A percentile compares a stretch with the other conserved stretches of the same genome.
Evolutionary conservation across 2,113 vertebrate species (phyloP).

Genomic region (Catharus minimus): DNA sequence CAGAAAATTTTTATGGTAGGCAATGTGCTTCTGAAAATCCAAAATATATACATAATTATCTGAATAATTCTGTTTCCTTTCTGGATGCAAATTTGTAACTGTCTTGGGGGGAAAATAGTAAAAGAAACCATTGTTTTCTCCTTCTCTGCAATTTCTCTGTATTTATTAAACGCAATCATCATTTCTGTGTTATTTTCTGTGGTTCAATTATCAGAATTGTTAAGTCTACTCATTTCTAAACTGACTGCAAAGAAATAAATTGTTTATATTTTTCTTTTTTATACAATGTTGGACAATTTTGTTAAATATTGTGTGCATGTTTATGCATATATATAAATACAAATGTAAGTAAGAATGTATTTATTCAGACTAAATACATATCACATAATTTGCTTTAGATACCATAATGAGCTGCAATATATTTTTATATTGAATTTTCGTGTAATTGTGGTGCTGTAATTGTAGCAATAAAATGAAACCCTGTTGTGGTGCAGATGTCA

Average conservation of each 20-base stretch:
- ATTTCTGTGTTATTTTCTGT: background rate
- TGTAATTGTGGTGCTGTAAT: background rate
- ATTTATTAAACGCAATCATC: background rate
- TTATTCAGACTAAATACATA: background rate
- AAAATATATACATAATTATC: background rate
- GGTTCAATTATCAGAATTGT: background rate
- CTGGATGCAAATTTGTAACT: background rate
- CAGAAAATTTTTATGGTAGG: background rate
- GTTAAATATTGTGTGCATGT: background rate
- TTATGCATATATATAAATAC: background rate
- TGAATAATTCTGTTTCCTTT: background rate
- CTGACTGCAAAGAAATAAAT: background rate
- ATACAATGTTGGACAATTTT: background rate
- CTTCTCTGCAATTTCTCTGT: background rate
- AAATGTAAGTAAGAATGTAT: background rate
- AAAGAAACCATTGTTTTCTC: fast-evolving
- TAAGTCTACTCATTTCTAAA: background rate
- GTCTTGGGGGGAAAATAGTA: fast-evolving
- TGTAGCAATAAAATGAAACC: background rate
- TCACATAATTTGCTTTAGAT: background rate
- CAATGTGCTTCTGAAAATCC: background rate
- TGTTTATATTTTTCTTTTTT: background rate
- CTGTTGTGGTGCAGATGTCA: background rate
- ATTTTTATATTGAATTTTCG: background rate
- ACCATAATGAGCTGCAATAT: background rate